These are phyloP conservation scores for Apostichopus japonicus DNA, from an alignment of 35 echinoderm and acorn worm genomes.

Conservation along the genomic window DNA sequence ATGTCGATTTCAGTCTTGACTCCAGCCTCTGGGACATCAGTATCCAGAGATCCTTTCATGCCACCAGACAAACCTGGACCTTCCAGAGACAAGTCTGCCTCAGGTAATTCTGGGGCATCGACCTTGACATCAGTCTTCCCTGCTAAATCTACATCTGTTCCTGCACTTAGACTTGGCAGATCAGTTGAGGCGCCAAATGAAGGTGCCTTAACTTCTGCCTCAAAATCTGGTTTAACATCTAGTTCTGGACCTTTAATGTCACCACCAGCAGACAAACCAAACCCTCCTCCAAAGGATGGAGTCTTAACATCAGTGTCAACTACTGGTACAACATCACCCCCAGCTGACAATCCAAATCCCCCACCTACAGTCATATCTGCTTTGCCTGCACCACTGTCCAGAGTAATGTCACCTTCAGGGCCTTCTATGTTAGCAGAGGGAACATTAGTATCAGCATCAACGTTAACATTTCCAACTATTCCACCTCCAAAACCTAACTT, in stretches of 20 bases:
- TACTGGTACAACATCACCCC: slow-evolving; percentile 19
- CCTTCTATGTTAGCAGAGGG: slow-evolving; percentile 51
- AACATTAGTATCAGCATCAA: slow-evolving; percentile 47
- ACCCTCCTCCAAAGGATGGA: background rate
- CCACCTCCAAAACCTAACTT: slow-evolving; percentile 15
- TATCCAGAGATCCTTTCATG: slow-evolving; percentile 22
- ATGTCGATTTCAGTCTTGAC: slow-evolving; percentile 57
- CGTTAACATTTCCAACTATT: slow-evolving; percentile 21
- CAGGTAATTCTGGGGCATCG: slow-evolving; percentile 51
- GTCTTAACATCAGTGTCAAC: background rate
- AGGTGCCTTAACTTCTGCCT: background rate
- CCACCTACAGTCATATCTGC: slow-evolving; percentile 5
- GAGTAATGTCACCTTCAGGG: slow-evolving; percentile 38
- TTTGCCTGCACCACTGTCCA: slow-evolving; percentile 19
- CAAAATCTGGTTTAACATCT: background rate
- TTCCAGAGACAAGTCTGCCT: background rate
- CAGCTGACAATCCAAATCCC: slow-evolving; percentile 49
- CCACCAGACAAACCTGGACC: slow-evolving; percentile 39
- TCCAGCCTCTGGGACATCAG: slow-evolving; percentile 34
- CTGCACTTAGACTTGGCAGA: slow-evolving; percentile 46
- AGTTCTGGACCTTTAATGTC: slow-evolving; percentile 4
- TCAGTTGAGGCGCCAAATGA: background rate
- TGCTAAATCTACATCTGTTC: slow-evolving; percentile 62
- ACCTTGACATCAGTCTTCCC: slow-evolving; percentile 65
- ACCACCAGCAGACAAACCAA: background rate